Conservation (phyloP, 2,113 vertebrate genomes). For the Turdus rufiventris region DNA sequence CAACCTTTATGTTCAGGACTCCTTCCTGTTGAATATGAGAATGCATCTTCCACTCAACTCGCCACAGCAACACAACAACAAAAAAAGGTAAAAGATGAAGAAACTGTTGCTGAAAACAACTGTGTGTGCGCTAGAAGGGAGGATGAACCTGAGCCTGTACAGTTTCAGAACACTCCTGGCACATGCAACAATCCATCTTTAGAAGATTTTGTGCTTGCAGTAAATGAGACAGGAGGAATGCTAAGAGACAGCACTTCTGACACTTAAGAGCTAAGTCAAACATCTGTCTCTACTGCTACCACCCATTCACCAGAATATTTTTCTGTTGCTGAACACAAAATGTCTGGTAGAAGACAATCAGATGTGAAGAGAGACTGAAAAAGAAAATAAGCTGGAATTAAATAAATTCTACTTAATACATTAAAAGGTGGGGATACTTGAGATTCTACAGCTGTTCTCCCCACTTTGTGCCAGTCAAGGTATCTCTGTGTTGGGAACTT, state of each 20-base stretch:
- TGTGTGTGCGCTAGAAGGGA: neutral
- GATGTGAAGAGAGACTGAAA: neutral
- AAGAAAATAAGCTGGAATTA: neutral
- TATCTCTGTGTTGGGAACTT: neutral
- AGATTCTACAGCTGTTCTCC: neutral
- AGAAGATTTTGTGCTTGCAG: neutral
- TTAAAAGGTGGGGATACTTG: neutral
- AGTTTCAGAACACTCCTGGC: neutral
- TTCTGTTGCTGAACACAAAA: conserved; percentile 9
- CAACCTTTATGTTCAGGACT: neutral
- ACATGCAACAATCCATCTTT: rapidly evolving
- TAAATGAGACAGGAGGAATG: neutral
- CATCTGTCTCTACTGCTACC: neutral
- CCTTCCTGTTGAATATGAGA: neutral
- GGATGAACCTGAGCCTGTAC: neutral
- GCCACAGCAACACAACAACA: neutral
- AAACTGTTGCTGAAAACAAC: neutral
- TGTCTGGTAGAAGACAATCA: neutral
- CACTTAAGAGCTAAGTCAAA: neutral
- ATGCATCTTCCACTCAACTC: neutral
- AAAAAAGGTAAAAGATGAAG: neutral
- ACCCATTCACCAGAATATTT: conserved; percentile 2
- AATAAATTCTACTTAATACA: neutral
- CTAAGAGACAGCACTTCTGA: conserved; percentile 8
- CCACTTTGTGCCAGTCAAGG: rapidly evolving